phyloP scores from a whole-genome alignment of 2,888 invertebrate species.

The Creontiades dilutus region DNA sequence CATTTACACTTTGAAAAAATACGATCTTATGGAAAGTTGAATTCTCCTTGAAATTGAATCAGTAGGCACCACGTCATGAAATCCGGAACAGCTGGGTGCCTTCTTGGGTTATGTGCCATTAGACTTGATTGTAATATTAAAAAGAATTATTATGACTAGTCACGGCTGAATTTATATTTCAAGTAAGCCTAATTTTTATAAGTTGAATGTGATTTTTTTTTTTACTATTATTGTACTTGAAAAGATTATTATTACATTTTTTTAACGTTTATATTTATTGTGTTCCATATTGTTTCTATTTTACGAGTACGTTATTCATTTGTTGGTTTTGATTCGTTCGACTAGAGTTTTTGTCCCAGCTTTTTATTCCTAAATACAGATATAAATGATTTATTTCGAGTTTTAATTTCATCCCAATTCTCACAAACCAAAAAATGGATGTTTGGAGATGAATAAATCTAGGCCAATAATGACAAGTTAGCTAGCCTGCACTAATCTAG shows the following conservation, averaged over 20 bases:
- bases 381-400: conserved; percentile 10
- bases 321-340: conserved; percentile 34
- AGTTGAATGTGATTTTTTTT: conserved; percentile 20
- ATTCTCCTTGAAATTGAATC: background rate
- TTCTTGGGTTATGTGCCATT: conserved; percentile 41
- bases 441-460: too few species aligned
- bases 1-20: background rate
- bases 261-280: conserved; percentile 41
- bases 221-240: conserved; percentile 35
- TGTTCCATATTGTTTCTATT: conserved; percentile 10
- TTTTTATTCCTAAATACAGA: conserved; percentile 47
- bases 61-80: background rate
- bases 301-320: background rate
- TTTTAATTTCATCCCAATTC: too few species aligned
- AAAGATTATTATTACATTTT: background rate
- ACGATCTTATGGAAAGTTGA: too few species aligned
- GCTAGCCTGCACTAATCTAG: too few species aligned
- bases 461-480: too few species aligned
- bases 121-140: conserved; percentile 27
- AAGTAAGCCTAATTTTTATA: conserved; percentile 33
- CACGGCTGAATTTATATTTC: conserved; percentile 47
- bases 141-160: conserved; percentile 43
- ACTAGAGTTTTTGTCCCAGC: conserved; percentile 33
- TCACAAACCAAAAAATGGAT: too few species aligned
- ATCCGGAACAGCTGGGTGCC: background rate